phyloP scores from a whole-genome alignment of 2,113 vertebrate species.

The Oncorhynchus masou region DNA sequence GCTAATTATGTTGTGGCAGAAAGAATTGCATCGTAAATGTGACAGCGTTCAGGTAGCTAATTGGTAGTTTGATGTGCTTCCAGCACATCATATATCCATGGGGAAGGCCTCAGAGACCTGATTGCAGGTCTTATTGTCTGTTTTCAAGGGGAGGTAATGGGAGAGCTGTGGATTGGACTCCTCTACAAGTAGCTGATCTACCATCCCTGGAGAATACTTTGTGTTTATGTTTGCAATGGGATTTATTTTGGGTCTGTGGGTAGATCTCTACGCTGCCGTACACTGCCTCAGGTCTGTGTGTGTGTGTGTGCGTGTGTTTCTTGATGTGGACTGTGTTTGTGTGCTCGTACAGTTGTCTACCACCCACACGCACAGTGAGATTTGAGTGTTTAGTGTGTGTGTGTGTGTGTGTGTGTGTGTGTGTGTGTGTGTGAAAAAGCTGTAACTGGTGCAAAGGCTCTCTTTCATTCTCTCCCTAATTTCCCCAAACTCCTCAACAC shows the following conservation, averaged over 20 bases:
- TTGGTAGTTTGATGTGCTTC: too few species aligned
- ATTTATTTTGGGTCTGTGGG: too few species aligned
- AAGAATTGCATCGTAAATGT: too few species aligned
- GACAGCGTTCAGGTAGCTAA: too few species aligned
- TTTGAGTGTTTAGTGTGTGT: background rate
- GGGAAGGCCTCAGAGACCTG: conserved; percentile 27
- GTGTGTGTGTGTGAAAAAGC: background rate
- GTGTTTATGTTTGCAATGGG: too few species aligned
- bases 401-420: background rate
- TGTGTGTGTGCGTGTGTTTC: too few species aligned
- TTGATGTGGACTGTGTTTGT: too few species aligned
- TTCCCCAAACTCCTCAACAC: background rate
- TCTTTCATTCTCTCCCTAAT: conserved; percentile 8
- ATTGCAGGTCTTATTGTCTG: conserved; percentile 36
- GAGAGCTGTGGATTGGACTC: background rate
- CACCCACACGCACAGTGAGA: too few species aligned
- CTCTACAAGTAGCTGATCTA: too few species aligned
- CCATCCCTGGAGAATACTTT: background rate
- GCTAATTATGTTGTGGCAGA: background rate
- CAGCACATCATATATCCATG: background rate
- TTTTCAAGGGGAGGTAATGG: background rate
- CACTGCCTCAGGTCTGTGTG: too few species aligned
- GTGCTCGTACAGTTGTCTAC: too few species aligned
- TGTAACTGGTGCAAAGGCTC: conserved; percentile 11
- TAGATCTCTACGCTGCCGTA: too few species aligned